Conservation (phyloP, 1,140 invertebrate species). For the Galendromus occidentalis region DNA sequence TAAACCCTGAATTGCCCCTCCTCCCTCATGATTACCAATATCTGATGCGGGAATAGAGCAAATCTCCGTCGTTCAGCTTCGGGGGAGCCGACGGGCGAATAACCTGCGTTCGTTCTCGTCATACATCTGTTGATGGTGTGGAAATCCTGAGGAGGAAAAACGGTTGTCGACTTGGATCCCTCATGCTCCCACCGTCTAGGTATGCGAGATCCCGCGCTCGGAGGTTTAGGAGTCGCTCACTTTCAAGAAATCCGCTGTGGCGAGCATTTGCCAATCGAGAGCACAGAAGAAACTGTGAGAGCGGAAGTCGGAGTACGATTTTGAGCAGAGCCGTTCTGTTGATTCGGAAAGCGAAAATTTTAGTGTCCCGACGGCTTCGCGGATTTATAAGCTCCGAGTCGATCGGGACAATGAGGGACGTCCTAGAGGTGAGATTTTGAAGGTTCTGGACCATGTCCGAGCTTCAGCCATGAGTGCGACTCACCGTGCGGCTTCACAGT, state of each 20-base stretch:
- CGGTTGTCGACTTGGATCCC: background rate
- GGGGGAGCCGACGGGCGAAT: background rate
- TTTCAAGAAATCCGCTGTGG: background rate
- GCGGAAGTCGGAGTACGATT: background rate
- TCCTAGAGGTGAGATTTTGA: too few relatives aligned
- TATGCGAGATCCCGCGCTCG: background rate
- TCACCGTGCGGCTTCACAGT: background rate
- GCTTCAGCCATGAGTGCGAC: too few relatives aligned
- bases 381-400: too few relatives aligned
- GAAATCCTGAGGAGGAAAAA: background rate
- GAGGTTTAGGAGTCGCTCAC: background rate
- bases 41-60: background rate
- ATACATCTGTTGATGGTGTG: background rate
- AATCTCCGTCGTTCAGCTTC: background rate
- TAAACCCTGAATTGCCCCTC: too few relatives aligned
- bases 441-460: too few relatives aligned
- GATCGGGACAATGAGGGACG: too few relatives aligned
- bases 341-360: background rate
- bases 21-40: background rate
- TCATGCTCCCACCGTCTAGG: background rate
- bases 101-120: background rate
- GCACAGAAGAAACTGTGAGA: background rate
- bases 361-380: too few relatives aligned
- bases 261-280: background rate
- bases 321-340: background rate